Conservation (phyloP, 2,113 vertebrate genomes). For the Oryzias curvinotus region DNA sequence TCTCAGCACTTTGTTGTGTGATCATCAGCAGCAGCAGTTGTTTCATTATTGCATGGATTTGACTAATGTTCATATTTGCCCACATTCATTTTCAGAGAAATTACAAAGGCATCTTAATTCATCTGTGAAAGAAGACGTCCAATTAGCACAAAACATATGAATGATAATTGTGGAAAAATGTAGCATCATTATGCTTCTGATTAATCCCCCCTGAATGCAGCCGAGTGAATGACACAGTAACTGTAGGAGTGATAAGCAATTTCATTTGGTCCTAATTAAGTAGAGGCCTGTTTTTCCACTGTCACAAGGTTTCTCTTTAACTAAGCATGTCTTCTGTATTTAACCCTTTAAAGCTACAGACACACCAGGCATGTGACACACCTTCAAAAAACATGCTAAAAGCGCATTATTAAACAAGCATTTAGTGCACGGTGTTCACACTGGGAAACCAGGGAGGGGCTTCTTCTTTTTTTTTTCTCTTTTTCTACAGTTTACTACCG, state of each 20-base stretch:
- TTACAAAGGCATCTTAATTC: slow-evolving; percentile 72
- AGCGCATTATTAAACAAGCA: no score
- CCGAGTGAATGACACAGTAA: slow-evolving; percentile 71
- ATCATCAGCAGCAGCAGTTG: slow-evolving; percentile 55
- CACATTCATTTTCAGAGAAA: slow-evolving; percentile 68
- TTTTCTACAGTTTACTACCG: no score
- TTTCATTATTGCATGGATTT: slow-evolving; percentile 60
- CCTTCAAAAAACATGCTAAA: no score
- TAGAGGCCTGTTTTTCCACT: slow-evolving; percentile 71
- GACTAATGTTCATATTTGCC: slow-evolving; percentile 77
- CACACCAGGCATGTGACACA: no score
- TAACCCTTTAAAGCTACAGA: no score
- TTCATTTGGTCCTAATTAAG: slow-evolving; percentile 80
- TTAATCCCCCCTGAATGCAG: slow-evolving; percentile 74
- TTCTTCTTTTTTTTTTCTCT: no score
- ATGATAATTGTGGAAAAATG: slow-evolving; percentile 80
- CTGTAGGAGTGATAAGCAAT: slow-evolving; percentile 78
- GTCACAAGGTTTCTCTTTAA: slow-evolving; percentile 72
- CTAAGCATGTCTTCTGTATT: slow-evolving; percentile 54
- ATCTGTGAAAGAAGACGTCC: slow-evolving; percentile 57
- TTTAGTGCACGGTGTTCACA: no score
- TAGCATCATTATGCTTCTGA: slow-evolving; percentile 79
- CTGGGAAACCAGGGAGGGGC: no score
- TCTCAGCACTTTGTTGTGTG: slow-evolving; percentile 42
- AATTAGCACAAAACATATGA: slow-evolving; percentile 80